A percentile compares a stretch with the other conserved stretches of the same genome.
Evolutionary conservation across 2,797 vertebrate genomes (phyloP).

Genomic region (Pipistrellus pipistrellus): DNA sequence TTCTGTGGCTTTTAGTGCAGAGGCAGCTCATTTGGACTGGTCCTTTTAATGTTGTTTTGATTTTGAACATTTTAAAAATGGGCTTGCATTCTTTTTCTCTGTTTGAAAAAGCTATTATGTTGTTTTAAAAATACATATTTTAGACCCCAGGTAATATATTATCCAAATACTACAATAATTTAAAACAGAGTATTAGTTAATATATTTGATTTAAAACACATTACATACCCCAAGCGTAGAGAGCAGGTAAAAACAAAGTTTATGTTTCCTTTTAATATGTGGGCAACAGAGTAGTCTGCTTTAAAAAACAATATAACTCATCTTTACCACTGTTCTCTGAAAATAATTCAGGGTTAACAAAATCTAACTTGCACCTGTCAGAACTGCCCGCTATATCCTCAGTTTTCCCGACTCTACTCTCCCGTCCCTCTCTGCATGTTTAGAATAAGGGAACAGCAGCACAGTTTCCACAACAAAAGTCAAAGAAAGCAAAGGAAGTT

Average conservation of each 20-base stretch:
- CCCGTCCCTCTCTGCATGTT: background rate
- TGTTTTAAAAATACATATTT: conserved; percentile 66
- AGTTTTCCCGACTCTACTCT: background rate
- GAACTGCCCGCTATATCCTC: conserved; percentile 51
- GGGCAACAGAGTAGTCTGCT: conserved; percentile 52
- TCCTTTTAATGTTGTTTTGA: conserved; percentile 45
- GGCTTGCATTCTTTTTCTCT: conserved; percentile 42
- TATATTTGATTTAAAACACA: conserved; percentile 68
- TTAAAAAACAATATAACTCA: conserved; percentile 65
- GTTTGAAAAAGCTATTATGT: conserved; percentile 53
- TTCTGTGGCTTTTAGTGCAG: background rate
- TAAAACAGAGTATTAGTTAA: conserved; percentile 66
- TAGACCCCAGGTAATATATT: conserved; percentile 51
- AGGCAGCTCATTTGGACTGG: background rate
- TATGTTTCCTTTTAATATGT: conserved; percentile 57
- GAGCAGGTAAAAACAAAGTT: conserved; percentile 59
- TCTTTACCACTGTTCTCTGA: conserved; percentile 62
- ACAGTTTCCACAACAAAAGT: background rate
- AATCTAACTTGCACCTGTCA: conserved; percentile 58
- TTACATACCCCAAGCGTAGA: conserved; percentile 32
- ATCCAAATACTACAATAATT: conserved; percentile 69
- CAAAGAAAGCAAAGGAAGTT: conserved; percentile 41
- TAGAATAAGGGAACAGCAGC: conserved; percentile 35
- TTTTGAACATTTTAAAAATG: conserved; percentile 56
- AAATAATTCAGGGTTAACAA: conserved; percentile 68